Percentiles rank a stretch among this genome's conserved stretches.
Conservation (phyloP, 2,888 invertebrate genomes). For the Macropis europaea region DNA sequence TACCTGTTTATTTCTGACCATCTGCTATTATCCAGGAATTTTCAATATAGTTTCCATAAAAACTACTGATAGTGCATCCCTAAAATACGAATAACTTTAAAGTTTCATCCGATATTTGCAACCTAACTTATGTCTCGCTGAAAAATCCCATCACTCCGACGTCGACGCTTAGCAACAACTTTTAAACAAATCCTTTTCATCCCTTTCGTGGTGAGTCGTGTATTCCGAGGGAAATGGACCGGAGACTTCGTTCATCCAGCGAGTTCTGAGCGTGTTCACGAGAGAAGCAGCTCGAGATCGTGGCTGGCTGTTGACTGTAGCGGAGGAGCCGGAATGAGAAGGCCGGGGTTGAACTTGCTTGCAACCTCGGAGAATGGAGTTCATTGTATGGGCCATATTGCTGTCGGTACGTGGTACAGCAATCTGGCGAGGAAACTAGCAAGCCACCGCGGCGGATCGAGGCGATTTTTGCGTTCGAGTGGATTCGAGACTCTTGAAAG, state of each 20-base stretch:
- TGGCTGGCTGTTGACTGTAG: conserved; percentile 18
- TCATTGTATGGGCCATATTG: conserved; percentile 68
- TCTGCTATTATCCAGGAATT: too few species aligned
- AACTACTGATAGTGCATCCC: too few species aligned
- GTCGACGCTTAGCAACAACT: too few species aligned
- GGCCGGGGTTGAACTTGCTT: conserved; percentile 44
- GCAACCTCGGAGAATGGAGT: conserved; percentile 53
- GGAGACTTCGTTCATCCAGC: conserved; percentile 36
- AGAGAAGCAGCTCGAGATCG: background rate
- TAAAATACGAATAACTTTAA: too few species aligned
- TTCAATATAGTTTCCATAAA: too few species aligned
- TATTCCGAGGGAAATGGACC: conserved; percentile 69
- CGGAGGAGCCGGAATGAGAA: conserved; percentile 21
- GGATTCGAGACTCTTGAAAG: conserved; percentile 39
- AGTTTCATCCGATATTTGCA: too few species aligned
- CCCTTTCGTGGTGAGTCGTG: conserved; percentile 48
- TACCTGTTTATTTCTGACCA: too few species aligned
- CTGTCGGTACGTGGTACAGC: conserved; percentile 56
- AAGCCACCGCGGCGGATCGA: conserved; percentile 50
- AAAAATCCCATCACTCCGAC: too few species aligned
- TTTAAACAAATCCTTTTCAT: background rate
- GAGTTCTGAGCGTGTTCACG: conserved; percentile 31
- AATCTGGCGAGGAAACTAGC: conserved; percentile 64
- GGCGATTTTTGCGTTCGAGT: conserved; percentile 39
- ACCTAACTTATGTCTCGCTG: too few species aligned